Base-by-base conservation (phyloP, 2,888 invertebrate species). In the Xanthia icteritia region DNA sequence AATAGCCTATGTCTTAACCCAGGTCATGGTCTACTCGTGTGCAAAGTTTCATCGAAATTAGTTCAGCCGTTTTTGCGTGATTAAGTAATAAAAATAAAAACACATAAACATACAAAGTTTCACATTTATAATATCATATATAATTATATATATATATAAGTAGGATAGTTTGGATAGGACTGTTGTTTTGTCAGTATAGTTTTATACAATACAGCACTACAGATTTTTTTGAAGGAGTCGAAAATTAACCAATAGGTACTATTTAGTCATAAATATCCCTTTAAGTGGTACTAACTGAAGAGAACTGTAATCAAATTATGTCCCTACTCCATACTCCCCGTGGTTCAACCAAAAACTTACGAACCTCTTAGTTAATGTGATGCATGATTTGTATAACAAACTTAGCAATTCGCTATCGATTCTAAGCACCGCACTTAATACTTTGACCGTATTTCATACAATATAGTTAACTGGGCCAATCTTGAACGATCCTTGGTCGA, bases 371-470 rank as follows among this genome's bases (percentile, higher is more conserved):
- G 87, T 83, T 83, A 87, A 89, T 87, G 87, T 86, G 90, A 91
- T 91, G 88, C 88, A 90, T 91, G 81, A 81, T 92, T 92, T 91
- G 90, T 88, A 90, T 88, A 87, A 89, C 89, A 91, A 92, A 91
- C 67, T 92, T 92, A 91, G 90, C 89, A 90, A 92, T 65, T 90
- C 15, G 65, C 71, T 17, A 72, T 84, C 81, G 72, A 68, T 70
- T 69, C 20, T 17, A 64, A 71, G 60, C 42, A 51, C n/a, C 36
- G 36, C 58, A 79, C 68, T 84, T 76, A 56, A 58, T 58, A 75
- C 48, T 71, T 58, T 45, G 71, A 65, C 54, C 74, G 61, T 80
- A 84, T 51, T 73, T 66, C 58, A 66, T 45, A 73, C 42, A 61
- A 69, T 73, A 72, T 65, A 31, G 67, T 36, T 31, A 69, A 79